Percentiles rank a stretch among this genome's conserved stretches.
These are phyloP conservation scores for Masnerella sp. DNA, from an alignment of 2,888 invertebrate species.

Conservation along the genomic window DNA sequence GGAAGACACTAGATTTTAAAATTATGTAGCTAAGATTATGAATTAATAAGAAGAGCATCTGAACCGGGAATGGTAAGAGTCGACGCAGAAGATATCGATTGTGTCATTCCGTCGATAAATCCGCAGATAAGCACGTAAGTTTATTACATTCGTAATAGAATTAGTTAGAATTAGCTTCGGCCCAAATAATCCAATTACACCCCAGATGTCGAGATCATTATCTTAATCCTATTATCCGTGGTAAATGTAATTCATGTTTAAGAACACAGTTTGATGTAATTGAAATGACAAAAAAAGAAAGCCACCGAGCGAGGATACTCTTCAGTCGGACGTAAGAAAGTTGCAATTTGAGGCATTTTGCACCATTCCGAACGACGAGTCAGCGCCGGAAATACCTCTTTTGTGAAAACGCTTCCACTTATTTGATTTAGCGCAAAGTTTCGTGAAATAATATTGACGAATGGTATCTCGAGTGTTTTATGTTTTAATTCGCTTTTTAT, in stretches of 20 bases:
- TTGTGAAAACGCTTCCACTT: conserved; percentile 18
- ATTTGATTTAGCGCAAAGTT: conserved; percentile 18
- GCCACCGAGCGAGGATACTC: conserved; percentile 15
- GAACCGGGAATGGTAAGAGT: conserved; percentile 17
- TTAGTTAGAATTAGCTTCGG: conserved; percentile 52
- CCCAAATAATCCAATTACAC: conserved; percentile 52
- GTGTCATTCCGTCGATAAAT: conserved; percentile 44
- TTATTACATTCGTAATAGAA: conserved; percentile 55
- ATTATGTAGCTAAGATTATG: conserved; percentile 8
- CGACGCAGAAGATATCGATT: conserved; percentile 36
- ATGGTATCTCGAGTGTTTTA: conserved; percentile 16
- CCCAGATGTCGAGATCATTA: conserved; percentile 51
- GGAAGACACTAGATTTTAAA: too few relatives aligned
- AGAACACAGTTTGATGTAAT: conserved; percentile 50
- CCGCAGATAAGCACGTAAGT: conserved; percentile 46
- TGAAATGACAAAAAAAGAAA: conserved; percentile 39
- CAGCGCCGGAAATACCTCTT: conserved; percentile 13
- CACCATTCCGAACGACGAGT: conserved; percentile 8
- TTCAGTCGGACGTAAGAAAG: conserved; percentile 19
- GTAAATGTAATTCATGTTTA: conserved; percentile 55
- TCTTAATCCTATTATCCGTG: conserved; percentile 51
- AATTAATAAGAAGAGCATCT: conserved; percentile 12
- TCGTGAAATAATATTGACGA: conserved; percentile 25
- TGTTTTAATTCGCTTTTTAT: conserved; percentile 24
- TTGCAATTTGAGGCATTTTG: conserved; percentile 29